Conservation (phyloP, 92 coral and sea anemone genomes). For the Virgularia gustaviana region DNA sequence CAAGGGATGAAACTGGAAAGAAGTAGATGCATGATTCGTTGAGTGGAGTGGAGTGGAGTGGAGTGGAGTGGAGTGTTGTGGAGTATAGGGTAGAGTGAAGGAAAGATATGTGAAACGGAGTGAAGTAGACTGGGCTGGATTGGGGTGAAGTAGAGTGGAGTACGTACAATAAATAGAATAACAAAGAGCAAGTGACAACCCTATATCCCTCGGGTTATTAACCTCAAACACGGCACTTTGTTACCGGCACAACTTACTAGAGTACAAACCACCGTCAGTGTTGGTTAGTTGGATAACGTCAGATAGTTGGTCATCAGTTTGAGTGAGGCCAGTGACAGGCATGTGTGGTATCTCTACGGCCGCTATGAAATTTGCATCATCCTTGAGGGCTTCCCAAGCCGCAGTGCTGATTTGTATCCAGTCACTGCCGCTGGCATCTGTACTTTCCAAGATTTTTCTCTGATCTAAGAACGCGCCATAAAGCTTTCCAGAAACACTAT, state of each 20-base stretch:
- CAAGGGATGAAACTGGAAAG: constrained; percentile 38
- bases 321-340: constrained; percentile 12
- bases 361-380: background rate
- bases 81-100: too few species aligned
- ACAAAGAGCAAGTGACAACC: constrained; percentile 28
- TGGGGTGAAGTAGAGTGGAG: too few species aligned
- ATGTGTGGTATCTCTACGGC: constrained; percentile 40
- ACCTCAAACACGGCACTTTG: too few species aligned
- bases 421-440: constrained; percentile 19
- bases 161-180: too few species aligned
- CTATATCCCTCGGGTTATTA: constrained; percentile 7
- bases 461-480: constrained; percentile 41
- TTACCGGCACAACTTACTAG: too few species aligned
- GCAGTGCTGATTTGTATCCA: background rate
- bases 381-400: constrained; percentile 28
- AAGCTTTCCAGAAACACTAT: constrained; percentile 5
- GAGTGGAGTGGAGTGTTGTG: background rate
- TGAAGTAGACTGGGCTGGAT: too few species aligned
- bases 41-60: background rate
- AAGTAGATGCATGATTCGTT: background rate
- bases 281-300: background rate
- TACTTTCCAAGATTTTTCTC: constrained; percentile 21
- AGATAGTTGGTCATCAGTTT: background rate
- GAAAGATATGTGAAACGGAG: too few species aligned
- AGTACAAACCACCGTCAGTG: constrained; percentile 8